Conservation (phyloP, 2,888 invertebrate genomes). For the Troides helena region DNA sequence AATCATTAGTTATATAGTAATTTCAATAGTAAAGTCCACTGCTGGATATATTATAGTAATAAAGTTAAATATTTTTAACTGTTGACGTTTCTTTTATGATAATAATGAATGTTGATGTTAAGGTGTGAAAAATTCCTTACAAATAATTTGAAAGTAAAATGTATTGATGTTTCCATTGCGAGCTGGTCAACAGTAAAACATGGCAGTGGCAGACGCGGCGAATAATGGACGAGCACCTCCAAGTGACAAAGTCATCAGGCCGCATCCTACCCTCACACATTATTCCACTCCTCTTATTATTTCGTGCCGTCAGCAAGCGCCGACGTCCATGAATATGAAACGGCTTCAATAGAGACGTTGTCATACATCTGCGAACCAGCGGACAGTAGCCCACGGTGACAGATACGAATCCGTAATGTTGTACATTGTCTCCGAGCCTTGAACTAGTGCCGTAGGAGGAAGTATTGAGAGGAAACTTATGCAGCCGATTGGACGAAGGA, state of each 20-base stretch:
- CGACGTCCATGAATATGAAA: slow-evolving; percentile 73
- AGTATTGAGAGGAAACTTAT: slow-evolving; percentile 32
- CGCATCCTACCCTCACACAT: slow-evolving; percentile 57
- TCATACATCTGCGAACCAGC: slow-evolving; percentile 58
- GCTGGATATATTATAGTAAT: too few species aligned
- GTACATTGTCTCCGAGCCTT: slow-evolving; percentile 58
- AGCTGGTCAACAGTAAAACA: slow-evolving; percentile 5
- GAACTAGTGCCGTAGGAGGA: slow-evolving; percentile 47
- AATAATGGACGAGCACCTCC: slow-evolving; percentile 30
- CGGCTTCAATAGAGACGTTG: slow-evolving; percentile 71
- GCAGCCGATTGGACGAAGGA: slow-evolving; percentile 26
- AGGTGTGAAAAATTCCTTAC: not conserved
- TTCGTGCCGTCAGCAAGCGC: slow-evolving; percentile 53
- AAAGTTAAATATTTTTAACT: not conserved
- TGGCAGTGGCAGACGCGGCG: slow-evolving; percentile 30
- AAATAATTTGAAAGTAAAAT: not conserved
- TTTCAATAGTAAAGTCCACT: too few species aligned
- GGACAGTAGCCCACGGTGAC: slow-evolving; percentile 54
- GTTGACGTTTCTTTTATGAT: not conserved
- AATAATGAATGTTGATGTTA: too few species aligned
- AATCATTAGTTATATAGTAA: too few species aligned
- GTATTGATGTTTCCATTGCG: not conserved
- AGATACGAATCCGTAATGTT: slow-evolving; percentile 39
- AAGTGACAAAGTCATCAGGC: slow-evolving; percentile 50
- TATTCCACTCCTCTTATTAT: slow-evolving; percentile 62